Percentiles rank a stretch among this genome's conserved stretches.
These are phyloP conservation scores for Oscheius sp. DNA, from an alignment of 2,888 invertebrate genomes.

Conservation along the genomic window DNA sequence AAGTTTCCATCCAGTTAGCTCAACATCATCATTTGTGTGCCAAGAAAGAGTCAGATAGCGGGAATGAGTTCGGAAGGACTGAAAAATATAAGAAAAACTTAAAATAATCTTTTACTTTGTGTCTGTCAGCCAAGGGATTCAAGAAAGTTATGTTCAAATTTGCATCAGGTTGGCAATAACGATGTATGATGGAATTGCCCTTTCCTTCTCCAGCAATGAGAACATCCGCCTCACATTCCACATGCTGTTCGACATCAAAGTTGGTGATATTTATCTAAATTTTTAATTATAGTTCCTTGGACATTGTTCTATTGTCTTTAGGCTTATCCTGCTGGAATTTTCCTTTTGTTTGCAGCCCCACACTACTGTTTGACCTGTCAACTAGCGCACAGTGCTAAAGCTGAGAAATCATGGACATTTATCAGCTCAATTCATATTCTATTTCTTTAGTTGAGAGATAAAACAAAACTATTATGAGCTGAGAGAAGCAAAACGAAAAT, in stretches of 20 bases:
- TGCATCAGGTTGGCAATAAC: constrained; percentile 12
- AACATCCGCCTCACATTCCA: constrained; percentile 47
- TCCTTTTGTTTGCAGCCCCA: constrained; percentile 2
- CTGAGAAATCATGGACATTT: constrained; percentile 9
- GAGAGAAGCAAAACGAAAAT: no score
- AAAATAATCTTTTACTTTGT: neutral
- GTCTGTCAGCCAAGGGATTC: constrained; percentile 10
- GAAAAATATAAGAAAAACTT: no score
- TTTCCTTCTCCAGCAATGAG: constrained; percentile 46
- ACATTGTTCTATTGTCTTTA: constrained; percentile 2
- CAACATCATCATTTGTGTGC: constrained; percentile 44
- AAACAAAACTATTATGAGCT: no score
- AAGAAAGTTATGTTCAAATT: neutral
- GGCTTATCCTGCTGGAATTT: constrained; percentile 2
- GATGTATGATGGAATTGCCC: constrained; percentile 15
- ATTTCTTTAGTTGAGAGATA: no score
- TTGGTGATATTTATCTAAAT: constrained; percentile 50
- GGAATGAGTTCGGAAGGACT: constrained; percentile 22
- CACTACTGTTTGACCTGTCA: constrained; percentile 18
- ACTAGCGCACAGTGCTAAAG: neutral
- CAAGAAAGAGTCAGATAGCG: constrained; percentile 50
- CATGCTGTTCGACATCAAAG: constrained; percentile 58
- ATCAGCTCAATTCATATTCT: no score
- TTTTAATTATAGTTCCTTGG: neutral
- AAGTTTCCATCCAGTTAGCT: constrained; percentile 53